Conservation (phyloP, 2,888 invertebrate genomes). For the Sialis fuliginosa region DNA sequence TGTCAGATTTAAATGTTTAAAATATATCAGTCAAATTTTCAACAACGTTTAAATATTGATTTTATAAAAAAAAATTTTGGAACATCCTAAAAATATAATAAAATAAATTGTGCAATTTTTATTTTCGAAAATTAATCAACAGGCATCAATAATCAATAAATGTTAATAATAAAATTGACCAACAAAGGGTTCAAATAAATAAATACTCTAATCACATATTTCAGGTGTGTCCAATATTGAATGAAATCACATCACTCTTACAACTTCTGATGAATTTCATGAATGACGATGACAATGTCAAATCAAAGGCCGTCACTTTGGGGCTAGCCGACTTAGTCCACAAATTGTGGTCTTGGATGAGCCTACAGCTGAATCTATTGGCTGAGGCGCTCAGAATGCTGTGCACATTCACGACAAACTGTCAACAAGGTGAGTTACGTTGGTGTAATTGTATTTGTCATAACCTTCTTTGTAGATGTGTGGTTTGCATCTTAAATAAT, state of each 20-base stretch:
- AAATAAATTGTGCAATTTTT: no score
- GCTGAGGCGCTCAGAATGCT: conserved; percentile 36
- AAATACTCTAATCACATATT: conserved; percentile 2
- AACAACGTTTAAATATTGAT: no score
- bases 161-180: no score
- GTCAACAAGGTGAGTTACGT: conserved; percentile 32
- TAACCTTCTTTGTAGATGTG: no score
- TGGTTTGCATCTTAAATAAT: no score
- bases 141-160: no score
- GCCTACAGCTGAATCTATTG: conserved; percentile 33
- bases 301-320: conserved; percentile 32
- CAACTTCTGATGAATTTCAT: conserved; percentile 39
- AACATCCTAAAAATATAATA: not conserved
- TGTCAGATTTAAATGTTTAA: no score
- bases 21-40: no score
- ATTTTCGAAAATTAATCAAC: no score
- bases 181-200: not conserved
- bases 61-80: not conserved
- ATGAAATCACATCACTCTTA: conserved; percentile 36
- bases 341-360: conserved; percentile 50
- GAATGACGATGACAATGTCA: conserved; percentile 32
- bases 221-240: conserved; percentile 28
- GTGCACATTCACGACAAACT: conserved; percentile 42
- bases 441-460: no score
- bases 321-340: conserved; percentile 38